These are phyloP conservation scores for Ciconia maguari DNA, from an alignment of 2,113 vertebrate species.

Conservation along the genomic window DNA sequence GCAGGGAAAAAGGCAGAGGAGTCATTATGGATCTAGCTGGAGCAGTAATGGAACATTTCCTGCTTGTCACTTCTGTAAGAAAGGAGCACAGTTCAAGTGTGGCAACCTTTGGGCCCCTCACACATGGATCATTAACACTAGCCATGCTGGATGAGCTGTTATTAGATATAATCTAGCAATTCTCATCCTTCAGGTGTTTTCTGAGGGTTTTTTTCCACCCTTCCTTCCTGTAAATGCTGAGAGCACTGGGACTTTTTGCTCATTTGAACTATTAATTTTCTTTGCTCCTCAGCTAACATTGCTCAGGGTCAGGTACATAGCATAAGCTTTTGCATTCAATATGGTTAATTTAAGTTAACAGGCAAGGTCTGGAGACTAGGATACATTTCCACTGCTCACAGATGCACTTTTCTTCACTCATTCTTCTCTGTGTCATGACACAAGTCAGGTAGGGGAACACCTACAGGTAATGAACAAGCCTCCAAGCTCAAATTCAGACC, in stretches of 20 bases:
- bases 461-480: neutral
- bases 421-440: neutral
- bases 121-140: neutral
- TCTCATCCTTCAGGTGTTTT: neutral
- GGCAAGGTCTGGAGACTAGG: neutral
- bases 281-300: conserved; percentile 12
- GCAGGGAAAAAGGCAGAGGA: neutral
- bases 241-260: neutral
- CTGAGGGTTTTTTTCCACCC: fast-evolving
- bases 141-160: neutral
- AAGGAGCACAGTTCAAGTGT: neutral
- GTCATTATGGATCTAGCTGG: conserved; percentile 15
- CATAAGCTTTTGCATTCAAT: neutral
- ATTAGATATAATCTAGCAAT: neutral
- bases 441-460: neutral
- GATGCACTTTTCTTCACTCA: neutral
- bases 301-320: neutral
- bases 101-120: neutral
- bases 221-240: conserved; percentile 16
- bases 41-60: conserved; percentile 30
- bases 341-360: neutral
- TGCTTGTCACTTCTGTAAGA: conserved; percentile 10
- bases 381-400: neutral
- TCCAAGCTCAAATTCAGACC: neutral
- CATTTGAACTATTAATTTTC: conserved; percentile 52